Base-by-base conservation (phyloP, 1,140 invertebrate species). In the Nomia melanderi region DNA sequence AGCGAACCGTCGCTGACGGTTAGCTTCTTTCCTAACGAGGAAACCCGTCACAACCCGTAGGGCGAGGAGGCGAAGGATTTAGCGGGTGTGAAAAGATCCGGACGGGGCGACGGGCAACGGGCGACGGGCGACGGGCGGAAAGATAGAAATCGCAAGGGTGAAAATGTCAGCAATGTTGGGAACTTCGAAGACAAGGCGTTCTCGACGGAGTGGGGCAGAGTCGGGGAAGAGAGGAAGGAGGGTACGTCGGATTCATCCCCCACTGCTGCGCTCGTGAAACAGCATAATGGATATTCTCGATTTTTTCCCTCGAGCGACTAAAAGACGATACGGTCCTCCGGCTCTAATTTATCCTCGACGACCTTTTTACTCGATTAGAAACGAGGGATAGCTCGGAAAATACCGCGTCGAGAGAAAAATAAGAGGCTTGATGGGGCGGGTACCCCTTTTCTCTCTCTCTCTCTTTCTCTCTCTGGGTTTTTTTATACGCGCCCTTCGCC, bases 11-110 rank as follows among this genome's bases (percentile, higher is more conserved):
- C 72, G 77, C 79, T 57, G 73, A 77, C 70, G 78, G 82, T 86
- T 85, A 79, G 83, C 81, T 88, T 87, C 85, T 88, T 87, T 87
- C 81, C 82, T 90, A 90, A 90, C 89, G 87, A 90, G 86, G 82
- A 79, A 80, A 84, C 79, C 82, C 78, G 87, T 86, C 83, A 88
- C 83, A 78, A 59, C 56, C 39, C 47, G 29, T 53, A 50, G 53
- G 63, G 71, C 20, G 44, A 41, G 54, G 12, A 41, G 41, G 5
- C n/a, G 54, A 54, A 41, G 57, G 75, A 70, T 70, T 77, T 69
- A 76, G 57, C 75, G 56, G 66, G 66, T 44, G 66, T 59, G 67
- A 72, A 63, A 71, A 57, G 44, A 54, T 29, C n/a, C 27, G 6
- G 12, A n/a, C 36, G 31, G 20, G 39, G n/a, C n/a, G 25, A 17